A percentile compares a stretch with the other conserved stretches of the same genome.
Evolutionary conservation across 2,888 invertebrate genomes (phyloP).

Genomic region (Drosophila kokeensis): DNA sequence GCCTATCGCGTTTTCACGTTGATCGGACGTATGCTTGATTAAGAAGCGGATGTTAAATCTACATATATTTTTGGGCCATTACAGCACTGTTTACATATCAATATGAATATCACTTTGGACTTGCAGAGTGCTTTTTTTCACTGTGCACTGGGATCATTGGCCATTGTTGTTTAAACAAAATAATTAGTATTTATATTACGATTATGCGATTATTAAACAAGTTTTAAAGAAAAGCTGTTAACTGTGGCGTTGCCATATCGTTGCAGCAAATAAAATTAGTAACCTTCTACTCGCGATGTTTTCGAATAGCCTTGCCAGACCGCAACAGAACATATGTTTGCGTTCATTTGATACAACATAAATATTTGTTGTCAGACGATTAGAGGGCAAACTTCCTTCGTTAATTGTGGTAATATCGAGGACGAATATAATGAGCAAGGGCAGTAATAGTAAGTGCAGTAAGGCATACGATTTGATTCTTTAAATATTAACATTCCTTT

Average conservation of each 20-base stretch:
- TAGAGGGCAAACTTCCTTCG: background rate
- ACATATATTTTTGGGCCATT: constrained; percentile 4
- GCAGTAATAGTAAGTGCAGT: constrained; percentile 56
- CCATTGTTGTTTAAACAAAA: constrained; percentile 6
- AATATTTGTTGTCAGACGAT: background rate
- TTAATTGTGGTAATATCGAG: background rate
- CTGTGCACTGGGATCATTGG: constrained; percentile 83
- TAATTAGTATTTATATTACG: constrained; percentile 6
- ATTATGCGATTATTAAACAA: no score
- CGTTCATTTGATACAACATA: background rate
- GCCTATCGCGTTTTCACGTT: constrained; percentile 70
- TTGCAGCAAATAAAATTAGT: background rate
- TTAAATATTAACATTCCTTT: background rate
- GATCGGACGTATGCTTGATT: constrained; percentile 55
- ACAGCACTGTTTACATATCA: constrained; percentile 1
- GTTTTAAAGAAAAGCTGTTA: constrained; percentile 35
- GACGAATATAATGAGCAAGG: constrained; percentile 47
- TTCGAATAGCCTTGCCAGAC: constrained; percentile 5
- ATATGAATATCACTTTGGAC: constrained; percentile 72
- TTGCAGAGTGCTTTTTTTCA: constrained; percentile 77
- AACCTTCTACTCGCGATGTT: no score
- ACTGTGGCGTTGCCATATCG: constrained; percentile 15
- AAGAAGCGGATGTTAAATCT: background rate
- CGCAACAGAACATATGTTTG: background rate
- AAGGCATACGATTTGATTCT: background rate